Conservation (phyloP, 2,888 invertebrate genomes). For the Griposia aprilina region DNA sequence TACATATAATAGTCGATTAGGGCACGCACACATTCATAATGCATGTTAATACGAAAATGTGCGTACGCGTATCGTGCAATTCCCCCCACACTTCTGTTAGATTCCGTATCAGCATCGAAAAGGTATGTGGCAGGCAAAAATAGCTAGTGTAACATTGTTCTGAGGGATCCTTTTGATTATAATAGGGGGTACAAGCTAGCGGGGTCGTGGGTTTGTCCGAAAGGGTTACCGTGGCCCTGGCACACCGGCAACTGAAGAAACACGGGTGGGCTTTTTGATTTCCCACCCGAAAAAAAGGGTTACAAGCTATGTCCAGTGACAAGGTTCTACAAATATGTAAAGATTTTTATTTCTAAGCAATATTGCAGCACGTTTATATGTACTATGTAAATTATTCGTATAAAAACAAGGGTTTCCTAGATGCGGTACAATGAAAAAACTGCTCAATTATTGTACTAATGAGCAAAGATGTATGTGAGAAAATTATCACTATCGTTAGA, state of each 20-base stretch:
- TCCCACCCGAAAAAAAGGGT: no score
- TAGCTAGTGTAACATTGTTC: no score
- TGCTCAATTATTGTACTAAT: background rate
- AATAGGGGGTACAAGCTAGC: no score
- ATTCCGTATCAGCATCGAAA: background rate
- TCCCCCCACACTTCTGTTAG: background rate
- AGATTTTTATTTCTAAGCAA: background rate
- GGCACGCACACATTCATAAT: background rate
- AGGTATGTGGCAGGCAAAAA: no score
- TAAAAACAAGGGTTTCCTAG: no score
- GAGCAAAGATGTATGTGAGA: slow-evolving; percentile 2
- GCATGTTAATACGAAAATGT: background rate
- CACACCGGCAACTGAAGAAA: no score
- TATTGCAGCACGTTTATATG: background rate
- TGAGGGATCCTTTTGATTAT: background rate
- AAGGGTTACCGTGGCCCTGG: no score
- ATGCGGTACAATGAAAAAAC: no score
- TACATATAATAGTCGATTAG: background rate
- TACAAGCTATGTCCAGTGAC: background rate
- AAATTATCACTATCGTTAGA: background rate
- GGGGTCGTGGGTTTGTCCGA: no score
- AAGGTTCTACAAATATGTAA: background rate
- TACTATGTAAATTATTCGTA: background rate
- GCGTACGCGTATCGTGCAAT: background rate
- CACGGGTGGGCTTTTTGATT: no score